Evolutionary conservation across 1,140 invertebrate species (phyloP).

Genomic region (Phenacoccus solenopsis): DNA sequence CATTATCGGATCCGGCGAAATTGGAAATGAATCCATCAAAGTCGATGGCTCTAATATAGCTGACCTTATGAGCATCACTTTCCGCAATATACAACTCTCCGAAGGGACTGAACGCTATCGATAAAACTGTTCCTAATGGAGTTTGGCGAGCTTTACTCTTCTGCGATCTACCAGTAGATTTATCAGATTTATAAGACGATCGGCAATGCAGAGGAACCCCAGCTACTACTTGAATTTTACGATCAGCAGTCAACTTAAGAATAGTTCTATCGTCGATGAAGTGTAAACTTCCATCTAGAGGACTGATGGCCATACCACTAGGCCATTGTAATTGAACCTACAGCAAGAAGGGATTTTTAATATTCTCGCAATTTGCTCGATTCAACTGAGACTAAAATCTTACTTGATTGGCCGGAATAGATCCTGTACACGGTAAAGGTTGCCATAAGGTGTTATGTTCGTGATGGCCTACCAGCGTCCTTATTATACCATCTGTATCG

Average conservation of each 20-base stretch:
- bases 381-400: too few species aligned
- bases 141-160: slow-evolving; percentile 37
- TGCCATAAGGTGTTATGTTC: slow-evolving; percentile 84
- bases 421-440: slow-evolving; percentile 69
- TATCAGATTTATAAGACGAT: slow-evolving; percentile 33
- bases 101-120: slow-evolving; percentile 79
- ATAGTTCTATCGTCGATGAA: slow-evolving; percentile 92
- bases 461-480: slow-evolving; percentile 84
- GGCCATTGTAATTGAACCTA: slow-evolving; percentile 90
- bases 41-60: slow-evolving; percentile 71
- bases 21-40: slow-evolving; percentile 70
- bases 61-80: slow-evolving; percentile 76
- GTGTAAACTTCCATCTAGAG: slow-evolving; percentile 82
- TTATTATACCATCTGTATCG: slow-evolving; percentile 80
- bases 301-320: slow-evolving; percentile 80
- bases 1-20: slow-evolving; percentile 59
- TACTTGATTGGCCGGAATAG: slow-evolving; percentile 54
- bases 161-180: slow-evolving; percentile 24
- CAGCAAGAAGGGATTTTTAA: slow-evolving; percentile 26
- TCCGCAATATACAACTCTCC: slow-evolving; percentile 90
- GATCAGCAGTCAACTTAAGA: slow-evolving; percentile 76
- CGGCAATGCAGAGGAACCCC: slow-evolving; percentile 80
- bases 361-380: not conserved
- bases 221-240: slow-evolving; percentile 80
- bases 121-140: slow-evolving; percentile 59